Percentiles rank a stretch among this genome's conserved stretches.
phyloP scores from a whole-genome alignment of 2,888 invertebrate species.

The Slavum lentiscoides region DNA sequence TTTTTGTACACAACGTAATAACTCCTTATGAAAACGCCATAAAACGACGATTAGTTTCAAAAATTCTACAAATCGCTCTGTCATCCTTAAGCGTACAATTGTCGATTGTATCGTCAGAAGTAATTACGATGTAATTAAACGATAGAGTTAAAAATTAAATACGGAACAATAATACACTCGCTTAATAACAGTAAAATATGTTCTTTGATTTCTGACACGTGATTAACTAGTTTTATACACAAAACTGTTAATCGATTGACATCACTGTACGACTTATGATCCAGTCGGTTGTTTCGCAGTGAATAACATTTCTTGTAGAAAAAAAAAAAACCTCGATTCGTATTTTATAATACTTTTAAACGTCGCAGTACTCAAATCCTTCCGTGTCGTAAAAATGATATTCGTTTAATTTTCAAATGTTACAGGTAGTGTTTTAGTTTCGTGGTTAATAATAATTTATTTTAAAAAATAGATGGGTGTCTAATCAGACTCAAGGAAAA shows the following conservation, averaged over 20 bases:
- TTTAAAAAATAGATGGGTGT: conserved; percentile 64
- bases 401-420: neutral
- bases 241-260: no score
- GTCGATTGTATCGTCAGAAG: neutral
- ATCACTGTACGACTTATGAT: no score
- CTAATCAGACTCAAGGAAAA: conserved; percentile 66
- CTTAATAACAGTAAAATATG: neutral
- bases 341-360: no score
- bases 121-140: neutral
- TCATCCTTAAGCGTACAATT: neutral
- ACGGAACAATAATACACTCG: neutral
- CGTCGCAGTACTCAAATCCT: no score
- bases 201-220: neutral
- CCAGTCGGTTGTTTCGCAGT: no score
- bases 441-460: conserved; percentile 2
- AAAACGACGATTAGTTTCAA: neutral
- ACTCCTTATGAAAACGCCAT: no score
- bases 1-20: no score
- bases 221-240: no score
- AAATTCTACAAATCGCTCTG: neutral
- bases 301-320: no score
- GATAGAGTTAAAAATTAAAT: neutral
- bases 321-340: no score
- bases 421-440: no score
- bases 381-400: no score